phyloP scores from a whole-genome alignment of 1,140 invertebrate genomes.

The Idris sp. region DNA sequence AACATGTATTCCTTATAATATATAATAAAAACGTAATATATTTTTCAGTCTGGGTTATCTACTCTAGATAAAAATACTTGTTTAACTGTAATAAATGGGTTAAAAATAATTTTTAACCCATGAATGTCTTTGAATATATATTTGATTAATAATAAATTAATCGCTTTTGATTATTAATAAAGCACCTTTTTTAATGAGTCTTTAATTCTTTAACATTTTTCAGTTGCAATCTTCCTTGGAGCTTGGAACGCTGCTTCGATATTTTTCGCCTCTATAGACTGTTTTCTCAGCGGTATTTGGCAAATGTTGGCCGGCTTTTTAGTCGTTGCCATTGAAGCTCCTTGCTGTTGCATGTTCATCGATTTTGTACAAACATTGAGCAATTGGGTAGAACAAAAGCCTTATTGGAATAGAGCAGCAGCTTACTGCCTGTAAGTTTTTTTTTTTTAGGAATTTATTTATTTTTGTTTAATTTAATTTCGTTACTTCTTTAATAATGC shows the following conservation, averaged over 20 bases:
- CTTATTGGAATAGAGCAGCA: slow-evolving; percentile 94
- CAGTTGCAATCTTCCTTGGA: slow-evolving; percentile 94
- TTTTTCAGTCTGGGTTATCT: too few relatives aligned
- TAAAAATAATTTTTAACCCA: too few relatives aligned
- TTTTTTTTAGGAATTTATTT: neutral
- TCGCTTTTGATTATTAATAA: too few relatives aligned
- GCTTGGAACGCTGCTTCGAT: slow-evolving; percentile 88
- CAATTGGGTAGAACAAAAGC: slow-evolving; percentile 87
- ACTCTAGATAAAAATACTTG: too few relatives aligned
- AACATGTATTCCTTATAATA: too few relatives aligned
- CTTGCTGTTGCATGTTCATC: slow-evolving; percentile 96
- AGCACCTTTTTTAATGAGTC: too few relatives aligned
- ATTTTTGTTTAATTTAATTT: neutral
- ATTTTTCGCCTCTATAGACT: slow-evolving; percentile 81
- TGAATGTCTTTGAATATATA: too few relatives aligned
- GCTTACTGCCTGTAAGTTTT: slow-evolving; percentile 89
- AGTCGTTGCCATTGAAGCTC: slow-evolving; percentile 92
- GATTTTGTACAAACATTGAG: slow-evolving; percentile 93
- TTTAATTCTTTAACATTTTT: slow-evolving; percentile 42
- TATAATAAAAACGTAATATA: too few relatives aligned
- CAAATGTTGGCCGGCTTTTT: slow-evolving; percentile 93
- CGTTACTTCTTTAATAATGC: too few relatives aligned
- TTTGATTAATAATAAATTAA: too few relatives aligned
- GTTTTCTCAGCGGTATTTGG: slow-evolving; percentile 90
- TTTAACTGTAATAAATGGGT: too few relatives aligned